Percentiles rank a stretch among this genome's conserved stretches.
phyloP scores from a whole-genome alignment of 2,113 vertebrate genomes.

The Lagopus muta region DNA sequence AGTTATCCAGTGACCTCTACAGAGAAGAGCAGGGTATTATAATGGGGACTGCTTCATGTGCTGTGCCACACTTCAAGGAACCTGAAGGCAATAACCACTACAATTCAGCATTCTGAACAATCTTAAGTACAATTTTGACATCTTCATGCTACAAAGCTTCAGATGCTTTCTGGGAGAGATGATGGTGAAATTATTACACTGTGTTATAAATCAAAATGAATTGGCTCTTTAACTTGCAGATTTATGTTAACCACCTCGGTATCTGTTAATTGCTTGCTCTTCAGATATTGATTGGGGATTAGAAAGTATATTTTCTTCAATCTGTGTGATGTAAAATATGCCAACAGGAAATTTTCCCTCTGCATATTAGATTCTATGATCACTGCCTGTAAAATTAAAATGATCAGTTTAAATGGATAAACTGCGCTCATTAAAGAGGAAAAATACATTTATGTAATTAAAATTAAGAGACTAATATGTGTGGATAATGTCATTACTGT shows the following conservation, averaged over 20 bases:
- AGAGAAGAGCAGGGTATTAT: slow-evolving; percentile 39
- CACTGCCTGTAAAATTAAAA: slow-evolving; percentile 79
- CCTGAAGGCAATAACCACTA: slow-evolving; percentile 55
- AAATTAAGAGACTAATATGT: slow-evolving; percentile 78
- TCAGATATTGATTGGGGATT: slow-evolving; percentile 81
- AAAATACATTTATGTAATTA: slow-evolving; percentile 81
- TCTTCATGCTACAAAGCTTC: slow-evolving; percentile 64
- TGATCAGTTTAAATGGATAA: slow-evolving; percentile 78
- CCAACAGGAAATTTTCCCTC: slow-evolving; percentile 74
- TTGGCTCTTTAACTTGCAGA: slow-evolving; percentile 78
- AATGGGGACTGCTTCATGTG: slow-evolving; percentile 45
- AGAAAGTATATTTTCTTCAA: slow-evolving; percentile 79
- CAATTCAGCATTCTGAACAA: slow-evolving; percentile 30
- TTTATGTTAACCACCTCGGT: slow-evolving; percentile 79
- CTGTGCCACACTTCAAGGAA: slow-evolving; percentile 26
- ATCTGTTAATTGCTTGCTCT: slow-evolving; percentile 77
- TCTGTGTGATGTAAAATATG: slow-evolving; percentile 77
- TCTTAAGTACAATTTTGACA: slow-evolving; percentile 67
- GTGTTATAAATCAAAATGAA: slow-evolving; percentile 77
- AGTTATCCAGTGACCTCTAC: slow-evolving; percentile 62
- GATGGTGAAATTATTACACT: slow-evolving; percentile 70
- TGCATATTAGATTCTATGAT: slow-evolving; percentile 76
- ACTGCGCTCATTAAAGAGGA: slow-evolving; percentile 77
- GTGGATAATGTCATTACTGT: slow-evolving; percentile 75
- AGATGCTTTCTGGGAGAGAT: slow-evolving; percentile 58